Evolutionary conservation across 2,888 invertebrate genomes (phyloP), one percentile per base, ranked within the genome.

Genomic region (Parascotia fuliginaria): DNA sequence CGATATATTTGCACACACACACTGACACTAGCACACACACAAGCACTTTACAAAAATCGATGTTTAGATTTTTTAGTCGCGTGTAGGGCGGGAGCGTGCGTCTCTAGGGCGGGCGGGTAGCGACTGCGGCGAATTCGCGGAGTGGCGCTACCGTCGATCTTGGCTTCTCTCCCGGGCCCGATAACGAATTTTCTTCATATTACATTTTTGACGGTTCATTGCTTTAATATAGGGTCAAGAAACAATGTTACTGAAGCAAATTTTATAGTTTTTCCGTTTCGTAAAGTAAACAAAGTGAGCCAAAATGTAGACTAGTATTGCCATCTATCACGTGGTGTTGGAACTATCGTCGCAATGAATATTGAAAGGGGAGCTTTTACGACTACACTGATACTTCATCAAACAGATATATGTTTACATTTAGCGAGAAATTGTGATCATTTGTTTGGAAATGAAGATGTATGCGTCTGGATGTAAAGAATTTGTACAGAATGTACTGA

Each of bases 11-110:
- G 28, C 63, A 73, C 72, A 64, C 62, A 63, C 67, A 65, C 60
- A 42, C 40, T 58, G 60, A 66, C 75, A 65, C 75, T 70, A 65
- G 70, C 65, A 65, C 66, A 66, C 66, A 62, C 77, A 73, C 73
- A 51, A 57, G 48, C 70, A 68, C 67, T 56, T 44, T 43, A 49
- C 60, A 71, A 73, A 73, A 73, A 73, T 73, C 73, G 73, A 73
- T 73, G 73, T 73, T 60, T 59, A 60, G 54, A 63, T 62, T 67
- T 55, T 59, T 68, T 12, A 38, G 32, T 38, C 55, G 42, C 55
- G 40, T 46, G 53, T 42, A 34, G 46, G 56, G 63, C 73, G 60
- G 51, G 48, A 42, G 60, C 66, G 63, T 43, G 62, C 66, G 69
- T 60, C 60, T 46, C 39, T 44, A 39, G 45, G 61, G 68, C 65